Percentiles rank a stretch among this genome's conserved stretches.
Conservation (phyloP, 2,888 invertebrate species). For the Phanerotoma sp. region DNA sequence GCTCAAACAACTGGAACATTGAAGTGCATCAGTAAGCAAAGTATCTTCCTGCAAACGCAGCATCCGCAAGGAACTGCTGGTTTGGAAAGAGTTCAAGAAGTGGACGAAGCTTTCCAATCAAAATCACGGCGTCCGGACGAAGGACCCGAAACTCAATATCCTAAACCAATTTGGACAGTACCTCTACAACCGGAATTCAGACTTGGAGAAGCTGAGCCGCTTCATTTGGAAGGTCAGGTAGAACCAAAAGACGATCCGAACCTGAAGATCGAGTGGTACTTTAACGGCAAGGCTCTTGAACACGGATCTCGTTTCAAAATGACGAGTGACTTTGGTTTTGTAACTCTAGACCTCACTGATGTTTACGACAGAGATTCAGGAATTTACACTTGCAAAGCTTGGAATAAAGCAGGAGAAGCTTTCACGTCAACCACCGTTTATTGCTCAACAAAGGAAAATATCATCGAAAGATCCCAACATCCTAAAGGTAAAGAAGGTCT, state of each 20-base stretch:
- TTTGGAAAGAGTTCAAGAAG: constrained; percentile 84
- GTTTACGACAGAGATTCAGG: constrained; percentile 93
- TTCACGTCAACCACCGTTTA: constrained; percentile 89
- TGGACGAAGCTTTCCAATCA: constrained; percentile 77
- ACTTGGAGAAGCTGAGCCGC: constrained; percentile 77
- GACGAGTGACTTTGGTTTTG: constrained; percentile 95
- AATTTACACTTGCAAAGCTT: constrained; percentile 89
- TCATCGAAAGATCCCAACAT: constrained; percentile 89
- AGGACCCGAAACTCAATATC: constrained; percentile 75
- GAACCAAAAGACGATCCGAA: constrained; percentile 93
- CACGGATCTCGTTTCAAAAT: constrained; percentile 89
- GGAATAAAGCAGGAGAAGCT: constrained; percentile 85
- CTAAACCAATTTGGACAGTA: constrained; percentile 83
- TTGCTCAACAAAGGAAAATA: constrained; percentile 77
- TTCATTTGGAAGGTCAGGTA: constrained; percentile 92
- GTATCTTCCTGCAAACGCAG: constrained; percentile 85
- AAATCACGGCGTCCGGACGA: constrained; percentile 71
- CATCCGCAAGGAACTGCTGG: constrained; percentile 94
- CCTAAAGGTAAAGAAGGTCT: constrained; percentile 93
- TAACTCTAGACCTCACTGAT: constrained; percentile 89
- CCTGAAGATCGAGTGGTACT: constrained; percentile 90
- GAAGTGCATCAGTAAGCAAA: constrained; percentile 77
- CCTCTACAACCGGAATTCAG: constrained; percentile 80
- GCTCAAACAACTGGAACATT: constrained; percentile 89
- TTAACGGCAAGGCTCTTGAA: constrained; percentile 85